Conservation (phyloP, 2,113 vertebrate species). For the Orthonyx spaldingii region DNA sequence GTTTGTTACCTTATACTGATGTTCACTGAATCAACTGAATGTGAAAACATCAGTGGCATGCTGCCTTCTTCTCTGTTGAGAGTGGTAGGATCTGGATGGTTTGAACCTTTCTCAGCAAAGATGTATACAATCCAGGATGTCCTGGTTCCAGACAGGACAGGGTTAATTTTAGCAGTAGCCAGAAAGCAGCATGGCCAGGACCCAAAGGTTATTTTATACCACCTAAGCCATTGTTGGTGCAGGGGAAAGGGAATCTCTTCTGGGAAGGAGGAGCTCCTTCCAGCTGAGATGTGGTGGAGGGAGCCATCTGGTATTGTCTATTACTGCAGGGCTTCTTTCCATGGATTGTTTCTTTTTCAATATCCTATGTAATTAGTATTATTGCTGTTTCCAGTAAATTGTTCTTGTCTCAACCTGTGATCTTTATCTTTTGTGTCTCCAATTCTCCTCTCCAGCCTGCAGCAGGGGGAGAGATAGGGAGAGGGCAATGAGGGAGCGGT, state of each 20-base stretch:
- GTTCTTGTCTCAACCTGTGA: neutral
- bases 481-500: neutral
- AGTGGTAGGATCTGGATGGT: neutral
- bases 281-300: neutral
- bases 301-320: neutral
- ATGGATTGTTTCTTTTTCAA: neutral
- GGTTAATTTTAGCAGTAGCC: neutral
- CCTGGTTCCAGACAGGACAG: neutral
- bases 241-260: neutral
- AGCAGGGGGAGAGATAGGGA: neutral
- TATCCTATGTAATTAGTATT: neutral
- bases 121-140: neutral
- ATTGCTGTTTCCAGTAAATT: neutral
- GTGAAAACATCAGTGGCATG: neutral
- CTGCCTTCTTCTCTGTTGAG: neutral
- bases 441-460: neutral
- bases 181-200: neutral
- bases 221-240: neutral
- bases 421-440: neutral
- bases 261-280: neutral
- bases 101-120: neutral
- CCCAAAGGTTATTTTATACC: neutral
- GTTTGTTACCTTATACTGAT: neutral
- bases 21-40: neutral
- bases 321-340: neutral